Conservation (phyloP, 2,888 invertebrate genomes). For the Eupithecia exiguata region DNA sequence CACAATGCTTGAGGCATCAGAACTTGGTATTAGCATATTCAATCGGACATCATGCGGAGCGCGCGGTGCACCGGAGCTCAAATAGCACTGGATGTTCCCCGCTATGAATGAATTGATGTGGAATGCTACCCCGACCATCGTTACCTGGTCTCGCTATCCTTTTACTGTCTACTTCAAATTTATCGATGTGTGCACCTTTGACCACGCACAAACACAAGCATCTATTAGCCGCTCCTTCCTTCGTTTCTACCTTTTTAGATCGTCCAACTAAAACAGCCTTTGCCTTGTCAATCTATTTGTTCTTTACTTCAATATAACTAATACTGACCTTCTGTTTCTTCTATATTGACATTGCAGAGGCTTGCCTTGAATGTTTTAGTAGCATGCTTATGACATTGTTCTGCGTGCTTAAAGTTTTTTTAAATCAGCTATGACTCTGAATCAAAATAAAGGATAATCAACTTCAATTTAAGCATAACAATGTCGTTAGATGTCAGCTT, state of each 20-base stretch:
- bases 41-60: constrained; percentile 69
- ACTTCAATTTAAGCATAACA: constrained; percentile 28
- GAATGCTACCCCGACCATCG: constrained; percentile 73
- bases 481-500: constrained; percentile 38
- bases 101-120: constrained; percentile 78
- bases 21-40: constrained; percentile 49
- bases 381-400: constrained; percentile 74
- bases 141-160: constrained; percentile 64
- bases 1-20: constrained; percentile 45
- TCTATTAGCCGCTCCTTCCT: constrained; percentile 82
- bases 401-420: constrained; percentile 49
- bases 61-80: constrained; percentile 70
- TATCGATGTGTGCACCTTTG: constrained; percentile 76
- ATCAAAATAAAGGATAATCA: constrained; percentile 21
- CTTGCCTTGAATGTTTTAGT: constrained; percentile 60
- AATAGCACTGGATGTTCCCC: constrained; percentile 71
- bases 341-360: constrained; percentile 64
- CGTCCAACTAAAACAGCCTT: constrained; percentile 77
- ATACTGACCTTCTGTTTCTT: constrained; percentile 19
- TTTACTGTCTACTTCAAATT: constrained; percentile 56
- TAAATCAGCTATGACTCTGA: constrained; percentile 21
- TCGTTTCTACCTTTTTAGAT: constrained; percentile 81
- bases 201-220: constrained; percentile 75
- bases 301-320: constrained; percentile 18
- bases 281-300: constrained; percentile 58